These are phyloP conservation scores for Smittia sp. DNA, from an alignment of 2,888 invertebrate species.

Conservation along the genomic window DNA sequence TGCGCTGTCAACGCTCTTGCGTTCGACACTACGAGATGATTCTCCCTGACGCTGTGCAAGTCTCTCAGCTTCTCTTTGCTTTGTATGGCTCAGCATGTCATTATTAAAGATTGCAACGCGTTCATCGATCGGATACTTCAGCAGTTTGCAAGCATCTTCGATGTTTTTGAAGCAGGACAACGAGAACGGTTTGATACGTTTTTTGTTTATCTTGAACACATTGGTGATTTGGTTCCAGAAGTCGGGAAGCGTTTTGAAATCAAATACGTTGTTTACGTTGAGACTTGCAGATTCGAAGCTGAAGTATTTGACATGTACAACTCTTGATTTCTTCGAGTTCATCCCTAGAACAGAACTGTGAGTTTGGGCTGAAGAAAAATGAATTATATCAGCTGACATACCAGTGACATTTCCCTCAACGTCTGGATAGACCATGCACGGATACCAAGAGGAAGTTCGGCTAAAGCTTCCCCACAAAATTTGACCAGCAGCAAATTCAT, in stretches of 20 bases:
- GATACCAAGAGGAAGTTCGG: neutral
- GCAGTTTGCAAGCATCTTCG: conserved; percentile 11
- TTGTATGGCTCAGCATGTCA: neutral
- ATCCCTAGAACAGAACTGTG: no score
- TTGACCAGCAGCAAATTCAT: neutral
- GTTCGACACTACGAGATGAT: neutral
- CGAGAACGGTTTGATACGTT: neutral
- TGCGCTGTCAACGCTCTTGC: conserved; percentile 12
- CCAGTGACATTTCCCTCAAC: neutral
- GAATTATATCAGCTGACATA: neutral
- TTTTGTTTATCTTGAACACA: neutral
- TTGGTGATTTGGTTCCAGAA: conserved; percentile 25
- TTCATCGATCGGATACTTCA: conserved; percentile 8
- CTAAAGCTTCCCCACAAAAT: conserved; percentile 25
- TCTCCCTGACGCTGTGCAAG: neutral
- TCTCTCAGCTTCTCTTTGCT: neutral
- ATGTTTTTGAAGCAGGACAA: conserved; percentile 15
- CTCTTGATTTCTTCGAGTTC: neutral
- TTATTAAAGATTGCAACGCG: neutral
- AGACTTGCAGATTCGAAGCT: neutral
- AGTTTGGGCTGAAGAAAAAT: neutral
- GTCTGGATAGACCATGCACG: conserved; percentile 31
- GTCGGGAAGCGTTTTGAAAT: neutral
- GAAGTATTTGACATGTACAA: conserved; percentile 25
- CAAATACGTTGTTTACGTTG: neutral